Conservation (phyloP, 2,113 vertebrate species). For the Crotalus helleri region DNA sequence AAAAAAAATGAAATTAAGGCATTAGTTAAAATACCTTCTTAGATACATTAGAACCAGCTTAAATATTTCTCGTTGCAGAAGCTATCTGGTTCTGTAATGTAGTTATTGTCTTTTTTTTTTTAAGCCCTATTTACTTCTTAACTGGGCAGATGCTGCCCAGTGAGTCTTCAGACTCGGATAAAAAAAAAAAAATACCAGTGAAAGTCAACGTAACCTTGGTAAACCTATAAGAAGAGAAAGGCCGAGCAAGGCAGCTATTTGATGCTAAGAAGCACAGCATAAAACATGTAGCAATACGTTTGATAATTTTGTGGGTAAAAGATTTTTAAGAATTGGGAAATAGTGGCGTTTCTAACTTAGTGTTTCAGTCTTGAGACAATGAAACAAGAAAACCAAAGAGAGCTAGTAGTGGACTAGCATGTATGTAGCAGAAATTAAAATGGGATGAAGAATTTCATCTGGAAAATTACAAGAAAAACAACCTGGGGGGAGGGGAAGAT, state of each 20-base stretch:
- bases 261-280: background rate
- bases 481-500: background rate
- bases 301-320: background rate
- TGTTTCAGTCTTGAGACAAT: background rate
- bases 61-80: conserved; percentile 48
- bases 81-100: conserved; percentile 39
- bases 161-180: background rate
- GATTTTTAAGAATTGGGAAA: background rate
- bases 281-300: background rate
- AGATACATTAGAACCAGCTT: conserved; percentile 49
- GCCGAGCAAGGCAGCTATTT: background rate
- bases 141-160: background rate
- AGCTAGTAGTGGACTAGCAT: no score
- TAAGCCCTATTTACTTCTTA: background rate
- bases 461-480: background rate
- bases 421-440: background rate
- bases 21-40: conserved; percentile 46
- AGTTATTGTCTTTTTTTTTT: background rate
- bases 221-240: background rate
- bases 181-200: background rate
- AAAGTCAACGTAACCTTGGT: background rate
- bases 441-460: background rate
- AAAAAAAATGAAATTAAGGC: conserved; percentile 42
- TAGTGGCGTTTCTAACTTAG: background rate
- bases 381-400: background rate